Evolutionary conservation across 2,113 vertebrate genomes (phyloP).

Genomic region (Caranx ignobilis): DNA sequence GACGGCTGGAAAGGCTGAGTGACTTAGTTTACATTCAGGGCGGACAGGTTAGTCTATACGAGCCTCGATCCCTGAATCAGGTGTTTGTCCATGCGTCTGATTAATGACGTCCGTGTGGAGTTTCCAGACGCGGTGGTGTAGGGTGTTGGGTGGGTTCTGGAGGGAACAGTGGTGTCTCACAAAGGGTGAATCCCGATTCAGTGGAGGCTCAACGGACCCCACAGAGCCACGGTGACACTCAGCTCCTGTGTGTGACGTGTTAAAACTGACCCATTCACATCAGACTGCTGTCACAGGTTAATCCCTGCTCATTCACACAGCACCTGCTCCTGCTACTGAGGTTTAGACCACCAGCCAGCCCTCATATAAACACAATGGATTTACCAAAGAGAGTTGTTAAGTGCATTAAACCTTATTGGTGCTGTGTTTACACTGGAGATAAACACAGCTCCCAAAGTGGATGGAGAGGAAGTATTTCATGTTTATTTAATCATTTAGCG

Average conservation of each 20-base stretch:
- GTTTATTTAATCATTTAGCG: no score
- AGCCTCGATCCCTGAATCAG: constrained; percentile 49
- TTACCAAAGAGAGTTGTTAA: background rate
- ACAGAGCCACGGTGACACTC: background rate
- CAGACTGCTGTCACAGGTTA: constrained; percentile 16
- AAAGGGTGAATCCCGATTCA: constrained; percentile 29
- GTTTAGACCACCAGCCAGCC: background rate
- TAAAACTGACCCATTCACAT: constrained; percentile 16
- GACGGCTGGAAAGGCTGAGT: constrained; percentile 39
- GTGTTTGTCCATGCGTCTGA: constrained; percentile 46
- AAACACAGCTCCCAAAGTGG: no score
- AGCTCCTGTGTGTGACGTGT: background rate
- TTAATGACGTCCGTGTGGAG: constrained; percentile 29
- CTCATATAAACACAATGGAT: no score
- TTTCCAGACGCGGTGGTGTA: constrained; percentile 55
- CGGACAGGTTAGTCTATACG: constrained; percentile 44
- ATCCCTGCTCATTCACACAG: constrained; percentile 28
- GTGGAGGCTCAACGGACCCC: background rate
- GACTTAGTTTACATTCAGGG: constrained; percentile 71
- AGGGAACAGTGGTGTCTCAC: constrained; percentile 19
- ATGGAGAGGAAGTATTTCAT: no score
- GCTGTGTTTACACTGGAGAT: no score
- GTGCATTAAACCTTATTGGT: no score
- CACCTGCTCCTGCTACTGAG: constrained; percentile 13
- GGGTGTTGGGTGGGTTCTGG: background rate